A percentile compares a stretch with the other conserved stretches of the same genome.
phyloP scores from a whole-genome alignment of 2,113 vertebrate species.

The Aleadryas rufinucha region DNA sequence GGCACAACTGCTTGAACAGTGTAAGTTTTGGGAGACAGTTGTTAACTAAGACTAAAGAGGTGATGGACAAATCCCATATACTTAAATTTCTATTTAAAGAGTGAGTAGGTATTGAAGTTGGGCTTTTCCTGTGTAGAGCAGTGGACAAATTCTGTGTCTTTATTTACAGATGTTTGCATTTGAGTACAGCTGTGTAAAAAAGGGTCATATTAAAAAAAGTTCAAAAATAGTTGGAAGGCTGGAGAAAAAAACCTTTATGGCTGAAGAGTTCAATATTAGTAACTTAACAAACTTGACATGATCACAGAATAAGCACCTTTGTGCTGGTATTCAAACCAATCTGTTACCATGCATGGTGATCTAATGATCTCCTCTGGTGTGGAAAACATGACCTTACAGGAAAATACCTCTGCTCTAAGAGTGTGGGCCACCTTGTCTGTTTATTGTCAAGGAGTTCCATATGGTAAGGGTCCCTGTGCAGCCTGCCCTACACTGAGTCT shows the following conservation, averaged over 20 bases:
- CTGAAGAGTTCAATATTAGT: background rate
- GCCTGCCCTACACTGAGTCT: background rate
- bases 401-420: background rate
- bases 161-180: background rate
- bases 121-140: background rate
- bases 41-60: background rate
- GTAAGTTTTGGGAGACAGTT: background rate
- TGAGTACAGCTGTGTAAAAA: background rate
- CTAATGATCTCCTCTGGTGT: background rate
- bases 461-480: background rate
- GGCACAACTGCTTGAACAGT: background rate
- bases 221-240: background rate
- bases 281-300: background rate
- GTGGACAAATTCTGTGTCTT: background rate
- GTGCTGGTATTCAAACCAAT: background rate
- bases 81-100: background rate
- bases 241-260: background rate
- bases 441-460: background rate
- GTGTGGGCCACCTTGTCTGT: background rate
- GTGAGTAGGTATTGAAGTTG: background rate
- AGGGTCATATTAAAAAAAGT: background rate
- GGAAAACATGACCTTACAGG: background rate
- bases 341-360: background rate
- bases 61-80: background rate
- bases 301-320: background rate